A percentile compares a stretch with the other conserved stretches of the same genome.
These are phyloP conservation scores for Onychomys leucogaster DNA, from an alignment of 2,797 vertebrate genomes.

Conservation along the genomic window DNA sequence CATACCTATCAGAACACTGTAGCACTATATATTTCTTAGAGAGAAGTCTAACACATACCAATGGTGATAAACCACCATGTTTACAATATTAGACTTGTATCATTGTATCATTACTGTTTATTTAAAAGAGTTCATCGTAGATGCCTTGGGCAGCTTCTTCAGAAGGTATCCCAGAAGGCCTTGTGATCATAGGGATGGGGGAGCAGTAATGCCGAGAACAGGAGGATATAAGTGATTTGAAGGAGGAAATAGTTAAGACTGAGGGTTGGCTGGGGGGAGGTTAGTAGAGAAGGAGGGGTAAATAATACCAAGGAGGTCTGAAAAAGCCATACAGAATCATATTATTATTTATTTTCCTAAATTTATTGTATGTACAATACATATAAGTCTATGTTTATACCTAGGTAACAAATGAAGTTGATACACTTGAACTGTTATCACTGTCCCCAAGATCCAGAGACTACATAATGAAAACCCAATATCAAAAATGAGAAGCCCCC, in stretches of 20 bases:
- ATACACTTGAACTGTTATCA: not conserved
- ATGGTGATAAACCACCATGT: not conserved
- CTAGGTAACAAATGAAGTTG: not conserved
- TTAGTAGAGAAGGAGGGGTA: not conserved
- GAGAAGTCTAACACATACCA: not conserved
- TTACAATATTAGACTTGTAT: not conserved
- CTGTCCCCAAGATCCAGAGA: not conserved
- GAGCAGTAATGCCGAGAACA: not conserved
- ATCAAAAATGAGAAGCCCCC: not conserved
- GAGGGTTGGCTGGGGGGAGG: too few species aligned
- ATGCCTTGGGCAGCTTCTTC: not conserved
- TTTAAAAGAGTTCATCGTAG: not conserved
- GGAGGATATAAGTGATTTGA: not conserved
- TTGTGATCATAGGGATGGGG: not conserved
- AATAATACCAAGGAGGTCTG: not conserved
- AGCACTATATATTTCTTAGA: not conserved
- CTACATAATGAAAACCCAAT: not conserved
- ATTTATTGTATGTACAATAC: not conserved
- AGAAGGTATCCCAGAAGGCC: not conserved
- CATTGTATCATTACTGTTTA: too few species aligned
- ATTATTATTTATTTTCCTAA: not conserved
- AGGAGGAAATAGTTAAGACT: not conserved
- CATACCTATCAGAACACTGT: not conserved
- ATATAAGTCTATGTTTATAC: not conserved
- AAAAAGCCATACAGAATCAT: not conserved